Percentiles rank a stretch among this genome's conserved stretches.
Evolutionary conservation across 2,888 invertebrate species (phyloP).

Genomic region (Lacanobia oleracea): DNA sequence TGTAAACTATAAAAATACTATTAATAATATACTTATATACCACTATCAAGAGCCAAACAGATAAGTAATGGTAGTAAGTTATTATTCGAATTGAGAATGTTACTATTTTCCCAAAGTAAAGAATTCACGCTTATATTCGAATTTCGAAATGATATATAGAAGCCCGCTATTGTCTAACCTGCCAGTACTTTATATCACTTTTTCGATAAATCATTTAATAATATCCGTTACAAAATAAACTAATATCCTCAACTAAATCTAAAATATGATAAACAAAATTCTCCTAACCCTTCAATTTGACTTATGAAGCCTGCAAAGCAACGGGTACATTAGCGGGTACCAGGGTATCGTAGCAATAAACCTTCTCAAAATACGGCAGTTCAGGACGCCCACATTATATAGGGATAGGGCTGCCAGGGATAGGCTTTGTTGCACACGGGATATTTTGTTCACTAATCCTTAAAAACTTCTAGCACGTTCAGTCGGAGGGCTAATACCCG

Average conservation of each 20-base stretch:
- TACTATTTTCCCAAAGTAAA: no score
- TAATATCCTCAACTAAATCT: slow-evolving; percentile 27
- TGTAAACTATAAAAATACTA: no score
- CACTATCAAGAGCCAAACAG: no score
- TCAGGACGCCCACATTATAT: slow-evolving; percentile 47
- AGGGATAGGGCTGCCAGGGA: slow-evolving; percentile 34
- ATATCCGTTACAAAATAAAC: slow-evolving; percentile 39
- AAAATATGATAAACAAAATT: slow-evolving; percentile 42
- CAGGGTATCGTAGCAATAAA: slow-evolving; percentile 71
- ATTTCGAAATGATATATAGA: not conserved
- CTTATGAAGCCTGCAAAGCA: slow-evolving; percentile 53
- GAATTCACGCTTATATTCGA: no score
- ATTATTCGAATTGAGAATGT: no score
- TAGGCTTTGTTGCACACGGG: not conserved
- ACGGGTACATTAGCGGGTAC: slow-evolving; percentile 66
- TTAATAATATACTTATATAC: no score
- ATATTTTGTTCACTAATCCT: not conserved
- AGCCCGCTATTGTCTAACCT: not conserved
- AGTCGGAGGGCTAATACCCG: no score
- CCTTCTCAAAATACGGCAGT: slow-evolving; percentile 65
- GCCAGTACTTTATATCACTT: not conserved
- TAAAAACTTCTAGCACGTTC: no score
- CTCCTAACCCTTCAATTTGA: slow-evolving; percentile 43
- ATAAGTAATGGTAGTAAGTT: no score
- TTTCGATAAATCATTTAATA: slow-evolving; percentile 16